These are phyloP conservation scores for Hydropotes inermis DNA, from an alignment of 2,113 vertebrate species.

Conservation along the genomic window DNA sequence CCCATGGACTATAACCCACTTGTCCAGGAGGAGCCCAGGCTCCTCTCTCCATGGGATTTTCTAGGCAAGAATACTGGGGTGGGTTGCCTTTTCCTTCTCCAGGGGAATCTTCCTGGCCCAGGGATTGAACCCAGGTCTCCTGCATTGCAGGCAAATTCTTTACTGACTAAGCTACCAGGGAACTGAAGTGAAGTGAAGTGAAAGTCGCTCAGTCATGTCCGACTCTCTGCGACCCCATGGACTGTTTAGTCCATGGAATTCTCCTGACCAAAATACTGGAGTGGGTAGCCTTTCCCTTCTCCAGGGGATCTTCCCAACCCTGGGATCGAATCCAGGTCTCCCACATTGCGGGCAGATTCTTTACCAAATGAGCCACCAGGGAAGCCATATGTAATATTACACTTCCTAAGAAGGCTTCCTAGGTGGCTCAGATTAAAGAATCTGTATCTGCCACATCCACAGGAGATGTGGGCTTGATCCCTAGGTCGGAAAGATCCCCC, in stretches of 20 bases:
- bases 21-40: neutral
- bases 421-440: neutral
- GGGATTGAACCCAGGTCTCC: neutral
- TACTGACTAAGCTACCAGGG: neutral
- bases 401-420: neutral
- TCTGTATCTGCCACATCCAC: neutral
- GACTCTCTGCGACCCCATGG: neutral
- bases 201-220: fast-evolving
- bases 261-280: neutral
- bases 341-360: neutral
- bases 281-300: neutral
- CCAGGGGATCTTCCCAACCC: neutral
- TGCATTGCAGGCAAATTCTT: neutral
- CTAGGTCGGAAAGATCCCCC: neutral
- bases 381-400: neutral
- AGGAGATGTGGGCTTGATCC: neutral
- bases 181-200: neutral
- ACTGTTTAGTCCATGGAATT: neutral
- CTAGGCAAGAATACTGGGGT: neutral
- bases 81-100: neutral
- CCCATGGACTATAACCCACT: neutral
- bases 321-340: neutral
- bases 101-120: neutral
- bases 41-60: neutral
- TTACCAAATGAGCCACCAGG: neutral